Evolutionary conservation across 2,888 invertebrate genomes (phyloP).

Genomic region (Coronaproctus castanopsis): DNA sequence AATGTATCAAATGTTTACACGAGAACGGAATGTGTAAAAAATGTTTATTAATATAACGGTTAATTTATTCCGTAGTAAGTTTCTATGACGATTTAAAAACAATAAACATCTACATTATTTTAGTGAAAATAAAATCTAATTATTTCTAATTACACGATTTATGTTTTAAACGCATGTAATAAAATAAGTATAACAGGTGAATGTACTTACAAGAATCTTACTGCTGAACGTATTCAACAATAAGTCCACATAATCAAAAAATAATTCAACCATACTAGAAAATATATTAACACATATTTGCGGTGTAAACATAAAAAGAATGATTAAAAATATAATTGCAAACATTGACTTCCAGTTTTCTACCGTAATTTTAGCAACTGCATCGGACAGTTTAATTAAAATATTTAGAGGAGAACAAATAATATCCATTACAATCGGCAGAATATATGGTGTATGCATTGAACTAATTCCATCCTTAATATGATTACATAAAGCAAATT

Average conservation of each 20-base stretch:
- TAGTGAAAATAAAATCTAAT: no score
- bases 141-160: no score
- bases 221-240: neutral
- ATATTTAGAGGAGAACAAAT: slow-evolving; percentile 16
- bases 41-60: no score
- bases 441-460: slow-evolving; percentile 6
- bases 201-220: neutral
- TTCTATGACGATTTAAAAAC: no score
- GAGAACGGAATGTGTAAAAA: no score
- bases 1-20: no score
- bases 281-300: neutral
- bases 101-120: no score
- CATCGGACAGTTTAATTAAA: slow-evolving; percentile 15
- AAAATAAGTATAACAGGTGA: no score
- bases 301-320: neutral
- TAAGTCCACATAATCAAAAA: neutral
- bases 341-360: neutral
- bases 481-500: slow-evolving; percentile 52
- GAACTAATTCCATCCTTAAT: slow-evolving; percentile 54
- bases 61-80: no score
- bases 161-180: no score
- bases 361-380: slow-evolving; percentile 6
- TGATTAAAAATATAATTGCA: neutral
- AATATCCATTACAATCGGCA: slow-evolving; percentile 25
- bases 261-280: neutral